phyloP scores from a whole-genome alignment of 2,888 invertebrate species.

The Lycophotia porphyrea region DNA sequence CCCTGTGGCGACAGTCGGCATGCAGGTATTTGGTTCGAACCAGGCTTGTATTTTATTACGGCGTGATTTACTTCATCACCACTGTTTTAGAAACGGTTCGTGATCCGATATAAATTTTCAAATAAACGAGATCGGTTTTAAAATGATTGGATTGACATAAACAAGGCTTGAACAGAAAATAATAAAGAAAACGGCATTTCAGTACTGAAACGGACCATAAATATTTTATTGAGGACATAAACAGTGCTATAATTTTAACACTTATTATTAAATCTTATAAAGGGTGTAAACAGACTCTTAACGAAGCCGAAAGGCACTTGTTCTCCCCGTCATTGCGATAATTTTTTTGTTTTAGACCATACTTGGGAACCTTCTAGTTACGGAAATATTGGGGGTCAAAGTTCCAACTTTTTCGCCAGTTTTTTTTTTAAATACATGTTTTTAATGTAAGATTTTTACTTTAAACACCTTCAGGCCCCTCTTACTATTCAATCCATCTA shows the following conservation, averaged over 20 bases:
- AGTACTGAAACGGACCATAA: conserved; percentile 20
- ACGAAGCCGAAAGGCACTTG: too few relatives aligned
- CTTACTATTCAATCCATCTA: too few relatives aligned
- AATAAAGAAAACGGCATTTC: conserved; percentile 5
- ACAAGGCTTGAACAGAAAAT: not conserved
- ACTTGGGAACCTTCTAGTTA: too few relatives aligned
- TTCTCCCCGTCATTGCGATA: too few relatives aligned
- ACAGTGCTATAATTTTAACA: not conserved
- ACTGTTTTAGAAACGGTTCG: not conserved
- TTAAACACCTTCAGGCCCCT: too few relatives aligned
- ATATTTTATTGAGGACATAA: conserved; percentile 26
- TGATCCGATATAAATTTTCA: not conserved
- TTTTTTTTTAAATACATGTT: too few relatives aligned
- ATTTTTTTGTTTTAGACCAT: too few relatives aligned
- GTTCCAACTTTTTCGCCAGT: too few relatives aligned
- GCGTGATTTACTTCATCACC: not conserved
- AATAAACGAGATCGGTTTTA: not conserved
- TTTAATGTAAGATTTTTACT: too few relatives aligned
- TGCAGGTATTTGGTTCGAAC: not conserved
- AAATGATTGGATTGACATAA: not conserved
- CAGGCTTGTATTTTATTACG: not conserved
- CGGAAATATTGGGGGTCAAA: too few relatives aligned
- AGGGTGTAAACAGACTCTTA: too few relatives aligned
- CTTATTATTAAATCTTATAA: conserved; percentile 7
- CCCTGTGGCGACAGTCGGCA: not conserved